Evolutionary conservation across 2,797 vertebrate genomes (phyloP), one percentile per base, ranked within the genome.

Genomic region (Scleropages formosus): DNA sequence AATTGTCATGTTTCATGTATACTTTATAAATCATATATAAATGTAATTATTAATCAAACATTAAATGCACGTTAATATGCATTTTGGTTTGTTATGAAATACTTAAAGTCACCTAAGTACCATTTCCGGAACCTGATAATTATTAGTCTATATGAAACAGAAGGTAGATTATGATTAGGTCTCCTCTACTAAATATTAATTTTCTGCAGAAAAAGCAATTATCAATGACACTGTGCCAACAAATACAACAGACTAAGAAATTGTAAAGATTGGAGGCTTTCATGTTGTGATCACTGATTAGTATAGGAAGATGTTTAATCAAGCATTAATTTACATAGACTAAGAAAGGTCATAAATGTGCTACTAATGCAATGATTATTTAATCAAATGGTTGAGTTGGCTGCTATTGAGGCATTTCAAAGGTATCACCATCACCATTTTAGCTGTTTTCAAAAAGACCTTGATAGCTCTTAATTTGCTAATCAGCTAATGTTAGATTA

Each of bases 401-500:
- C 83, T 83, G 79, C 84, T 78, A 79, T 74, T 67, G 74, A 80
- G 73, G 61, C 47, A 56, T 72, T 62, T 72, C 53, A 74, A 63
- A 65, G 58, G 51, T 70, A 24, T 70, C 65, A 67, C 20, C 58
- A 68, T 78, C 80, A n/a, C 79, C 56, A 78, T 81, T 78, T 74
- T 18, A 63, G 61, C 68, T 75, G 77, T 59, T 78, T 72, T 39
- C 46, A 60, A 39, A 51, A 24, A 72, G 63, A 53, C 16, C 49
- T 39, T 77, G 83, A 85, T 86, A 84, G 85, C 80, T 61, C 71
- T 72, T 80, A 78, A 73, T 80, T 80, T 58, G 69, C 72, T 82
- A 84, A 87, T 87, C 84, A 85, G 82, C 84, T 81, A 76, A 84
- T 80, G 85, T 82, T 80, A 78, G 78, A 85, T 87, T 44, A 78